These are phyloP conservation scores for Potamilus streckersoni DNA, from an alignment of 1,140 invertebrate genomes.

Conservation along the genomic window DNA sequence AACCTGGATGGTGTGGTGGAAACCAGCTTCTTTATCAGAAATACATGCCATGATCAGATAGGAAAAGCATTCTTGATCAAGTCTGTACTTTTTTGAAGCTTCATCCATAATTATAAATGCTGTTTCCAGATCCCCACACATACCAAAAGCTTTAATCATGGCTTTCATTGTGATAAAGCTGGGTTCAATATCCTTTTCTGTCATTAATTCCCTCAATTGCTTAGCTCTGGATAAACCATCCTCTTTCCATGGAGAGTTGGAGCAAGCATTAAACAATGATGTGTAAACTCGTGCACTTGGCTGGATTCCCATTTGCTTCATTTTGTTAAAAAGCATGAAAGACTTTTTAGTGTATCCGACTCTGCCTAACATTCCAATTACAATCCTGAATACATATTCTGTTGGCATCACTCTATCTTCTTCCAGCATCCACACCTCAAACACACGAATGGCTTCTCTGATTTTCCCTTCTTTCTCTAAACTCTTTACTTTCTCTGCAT, in stretches of 20 bases:
- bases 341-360: conserved; percentile 87
- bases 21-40: conserved; percentile 80
- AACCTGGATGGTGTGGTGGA: conserved; percentile 82
- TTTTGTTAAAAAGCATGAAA: conserved; percentile 83
- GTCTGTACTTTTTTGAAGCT: conserved; percentile 75
- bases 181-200: conserved; percentile 76
- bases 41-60: conserved; percentile 87
- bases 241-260: conserved; percentile 78
- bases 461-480: conserved; percentile 41
- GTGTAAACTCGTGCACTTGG: conserved; percentile 81
- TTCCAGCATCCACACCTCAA: conserved; percentile 80
- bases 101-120: conserved; percentile 88
- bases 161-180: conserved; percentile 86
- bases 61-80: conserved; percentile 79
- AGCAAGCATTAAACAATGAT: conserved; percentile 89
- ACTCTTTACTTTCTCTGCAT: conserved; percentile 36
- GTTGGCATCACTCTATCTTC: conserved; percentile 82
- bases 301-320: conserved; percentile 80
- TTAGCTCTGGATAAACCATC: conserved; percentile 77
- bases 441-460: conserved; percentile 78
- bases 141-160: conserved; percentile 91
- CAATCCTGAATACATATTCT: conserved; percentile 81
- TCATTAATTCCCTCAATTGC: conserved; percentile 76
- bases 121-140: conserved; percentile 79
- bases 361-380: conserved; percentile 83